Evolutionary conservation across 2,113 vertebrate species (phyloP), one percentile per base, ranked within the genome.

Genomic region (Lipophrys pholis): DNA sequence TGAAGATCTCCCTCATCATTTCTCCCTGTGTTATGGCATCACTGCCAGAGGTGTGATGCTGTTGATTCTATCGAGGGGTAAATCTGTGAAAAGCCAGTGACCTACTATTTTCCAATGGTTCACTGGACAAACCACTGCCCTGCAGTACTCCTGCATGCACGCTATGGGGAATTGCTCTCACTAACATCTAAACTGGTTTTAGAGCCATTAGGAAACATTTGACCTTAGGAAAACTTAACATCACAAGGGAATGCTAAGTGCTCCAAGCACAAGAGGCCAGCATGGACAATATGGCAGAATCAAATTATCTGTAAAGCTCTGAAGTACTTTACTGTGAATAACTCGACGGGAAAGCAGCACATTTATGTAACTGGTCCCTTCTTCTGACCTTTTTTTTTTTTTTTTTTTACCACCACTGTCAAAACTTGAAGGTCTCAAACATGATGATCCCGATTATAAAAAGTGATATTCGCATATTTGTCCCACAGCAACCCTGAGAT

Each of bases 1-100:
- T 9, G 15, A 68, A 43, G 61, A 14, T 51, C 45, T 39, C 53
- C n/a, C 14, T 53, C 53, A 53, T n/a, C 36, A 49, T 10, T 61
- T 42, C 11, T 12, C 46, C 1, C 62, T 2, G n/a, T 43, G 38
- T 65, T 51, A 73, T 43, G 30, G 42, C 73, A 58, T 73, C 67
- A 41, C 52, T 57, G 66, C 60, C 8, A 5, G 73, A 83, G 63
- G 80, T 87, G 85, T 80, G 69, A 87, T 82, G 70, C 83, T 54
- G 83, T 71, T 55, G 40, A 82, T 82, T 72, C 52, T 58, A 61
- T 85, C 8, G 43, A 87, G 84, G 51, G 73, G 68, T 30, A 86
- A 89, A 87, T 76, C 84, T 89, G 79, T 83, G 76, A 91, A 89
- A 86, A 91, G 82, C 76, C 16, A 35, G 35, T 45, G 61, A 60